A percentile compares a stretch with the other conserved stretches of the same genome.
Conservation (phyloP, 2,888 invertebrate species). For the Athrips mouffetella region DNA sequence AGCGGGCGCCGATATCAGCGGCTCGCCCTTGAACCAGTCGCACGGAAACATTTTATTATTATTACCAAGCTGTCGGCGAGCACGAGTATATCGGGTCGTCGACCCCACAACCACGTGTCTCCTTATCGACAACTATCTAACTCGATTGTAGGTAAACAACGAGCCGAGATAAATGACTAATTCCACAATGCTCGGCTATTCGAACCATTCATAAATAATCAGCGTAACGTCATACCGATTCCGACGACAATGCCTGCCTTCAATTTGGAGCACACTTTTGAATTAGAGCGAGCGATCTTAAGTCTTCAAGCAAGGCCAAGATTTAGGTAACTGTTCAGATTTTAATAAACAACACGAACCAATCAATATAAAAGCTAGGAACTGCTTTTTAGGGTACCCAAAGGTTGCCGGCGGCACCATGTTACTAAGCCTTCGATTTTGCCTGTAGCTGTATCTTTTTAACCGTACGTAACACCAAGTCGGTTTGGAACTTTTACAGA, state of each 20-base stretch:
- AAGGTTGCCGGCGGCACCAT: too few relatives aligned
- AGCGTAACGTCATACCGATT: constrained; percentile 58
- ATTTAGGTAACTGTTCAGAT: constrained; percentile 11
- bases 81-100: constrained; percentile 76
- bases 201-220: constrained; percentile 70
- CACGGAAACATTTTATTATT: constrained; percentile 79
- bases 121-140: constrained; percentile 79
- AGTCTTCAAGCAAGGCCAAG: constrained; percentile 22
- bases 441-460: too few relatives aligned
- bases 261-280: constrained; percentile 32
- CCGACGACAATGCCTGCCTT: constrained; percentile 45
- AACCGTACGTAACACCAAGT: too few relatives aligned
- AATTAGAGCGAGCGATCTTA: constrained; percentile 33
- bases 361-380: not conserved
- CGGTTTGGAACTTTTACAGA: too few relatives aligned
- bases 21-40: constrained; percentile 79
- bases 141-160: constrained; percentile 77
- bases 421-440: too few relatives aligned
- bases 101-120: constrained; percentile 77
- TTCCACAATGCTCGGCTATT: constrained; percentile 69
- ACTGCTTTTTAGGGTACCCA: too few relatives aligned
- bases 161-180: constrained; percentile 76
- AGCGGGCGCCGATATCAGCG: constrained; percentile 78
- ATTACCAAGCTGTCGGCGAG: constrained; percentile 78
- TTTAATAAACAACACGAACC: constrained; percentile 9